Percentiles rank a stretch among this genome's conserved stretches.
Conservation (phyloP, 2,113 vertebrate species). For the Neodon shergylaensis region DNA sequence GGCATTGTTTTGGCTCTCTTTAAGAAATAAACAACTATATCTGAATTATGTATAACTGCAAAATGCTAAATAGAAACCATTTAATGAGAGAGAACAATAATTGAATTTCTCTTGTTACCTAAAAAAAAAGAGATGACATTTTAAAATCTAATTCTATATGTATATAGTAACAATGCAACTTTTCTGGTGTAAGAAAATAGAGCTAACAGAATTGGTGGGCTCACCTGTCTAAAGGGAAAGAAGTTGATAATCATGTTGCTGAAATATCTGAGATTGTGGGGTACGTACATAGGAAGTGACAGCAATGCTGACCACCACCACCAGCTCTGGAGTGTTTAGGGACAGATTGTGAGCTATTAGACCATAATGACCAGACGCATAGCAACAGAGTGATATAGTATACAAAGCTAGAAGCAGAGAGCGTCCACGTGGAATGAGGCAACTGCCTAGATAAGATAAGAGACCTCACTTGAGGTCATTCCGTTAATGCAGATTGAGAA, state of each 20-base stretch:
- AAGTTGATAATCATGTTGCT: neutral
- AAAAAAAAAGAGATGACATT: conserved; percentile 40
- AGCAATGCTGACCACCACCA: neutral
- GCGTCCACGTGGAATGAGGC: too few relatives aligned
- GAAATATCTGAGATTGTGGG: neutral
- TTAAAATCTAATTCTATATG: conserved; percentile 16
- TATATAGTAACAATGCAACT: neutral
- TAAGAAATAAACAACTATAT: conserved; percentile 66
- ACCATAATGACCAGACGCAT: neutral
- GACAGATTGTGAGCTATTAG: too few relatives aligned
- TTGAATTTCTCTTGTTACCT: conserved; percentile 69
- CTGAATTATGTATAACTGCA: conserved; percentile 38
- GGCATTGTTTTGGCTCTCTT: conserved; percentile 79
- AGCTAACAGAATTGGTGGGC: neutral
- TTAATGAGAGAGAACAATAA: conserved; percentile 81
- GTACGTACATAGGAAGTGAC: neutral
- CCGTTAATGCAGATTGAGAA: neutral
- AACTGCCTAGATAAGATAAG: neutral
- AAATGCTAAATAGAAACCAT: conserved; percentile 73
- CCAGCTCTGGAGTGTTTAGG: neutral
- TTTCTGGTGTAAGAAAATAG: neutral
- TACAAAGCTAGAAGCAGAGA: neutral
- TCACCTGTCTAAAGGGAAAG: neutral
- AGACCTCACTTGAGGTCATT: neutral
- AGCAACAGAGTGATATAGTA: neutral